Base-by-base conservation (phyloP, 2,888 invertebrate genomes). In the Rhorus exstirpatorius region DNA sequence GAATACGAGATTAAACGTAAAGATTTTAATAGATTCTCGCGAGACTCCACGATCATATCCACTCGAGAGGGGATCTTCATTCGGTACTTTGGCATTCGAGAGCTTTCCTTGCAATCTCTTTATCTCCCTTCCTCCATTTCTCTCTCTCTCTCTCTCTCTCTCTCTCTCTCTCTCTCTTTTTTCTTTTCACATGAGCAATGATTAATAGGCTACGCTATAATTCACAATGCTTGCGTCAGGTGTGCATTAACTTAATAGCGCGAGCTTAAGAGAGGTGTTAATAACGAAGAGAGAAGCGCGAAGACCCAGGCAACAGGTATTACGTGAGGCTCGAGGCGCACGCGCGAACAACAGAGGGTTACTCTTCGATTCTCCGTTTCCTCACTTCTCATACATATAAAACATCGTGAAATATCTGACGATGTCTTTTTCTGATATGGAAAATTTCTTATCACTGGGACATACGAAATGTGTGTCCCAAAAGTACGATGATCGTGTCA, bases 201-300 rank as follows among this genome's bases (percentile, higher is more conserved):
- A 84, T 81, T 84, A 84, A 84, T 84, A 83, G 81, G 83, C 55
- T 83, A 79, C 67, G 79, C 79, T 55, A 84, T 84, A 84, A 84
- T 83, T 84, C 84, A 84, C 81, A 83, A 81, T 83, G 77, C 76
- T 70, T 63, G 83, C 71, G 84, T 84, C 84, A 84, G 84, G 84
- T 84, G 83, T 77, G 70, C 81, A 84, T 84, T 84, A 84, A 83
- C 72, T 83, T 81, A 84, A 84, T 84, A 84, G 83, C 81, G 41
- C 79, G 81, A 83, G 71, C 80, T 84, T 76, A 79, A 79, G 79
- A 81, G 83, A 84, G 83, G 83, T 84, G 83, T 83, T 84, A 84
- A 84, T 84, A 84, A 79, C 68, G 71, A 68, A 75, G 65, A 63
- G 80, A 72, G 65, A 53, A 74, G 60, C 70, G 70, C 65, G 79